Evolutionary conservation across 2,113 vertebrate species (phyloP).

Genomic region (Apodemus sylvaticus): DNA sequence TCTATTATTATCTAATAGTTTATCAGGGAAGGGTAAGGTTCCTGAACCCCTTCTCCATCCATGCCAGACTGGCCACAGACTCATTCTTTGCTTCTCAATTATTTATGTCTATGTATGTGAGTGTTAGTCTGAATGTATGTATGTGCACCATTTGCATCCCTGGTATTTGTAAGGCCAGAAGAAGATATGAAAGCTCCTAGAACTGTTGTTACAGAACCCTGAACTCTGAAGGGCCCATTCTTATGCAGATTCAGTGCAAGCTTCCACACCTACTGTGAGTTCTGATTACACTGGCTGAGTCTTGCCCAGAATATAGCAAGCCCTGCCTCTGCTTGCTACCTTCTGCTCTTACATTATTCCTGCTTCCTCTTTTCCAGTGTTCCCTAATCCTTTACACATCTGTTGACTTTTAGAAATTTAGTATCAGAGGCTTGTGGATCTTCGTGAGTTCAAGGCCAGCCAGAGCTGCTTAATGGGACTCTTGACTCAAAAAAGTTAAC

Average conservation of each 20-base stretch:
- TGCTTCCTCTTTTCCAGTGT: neutral
- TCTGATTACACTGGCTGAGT: neutral
- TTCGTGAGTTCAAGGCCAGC: neutral
- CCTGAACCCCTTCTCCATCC: neutral
- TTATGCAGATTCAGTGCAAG: neutral
- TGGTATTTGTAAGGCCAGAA: neutral
- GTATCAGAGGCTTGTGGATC: neutral
- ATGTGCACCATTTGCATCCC: neutral
- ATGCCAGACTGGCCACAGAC: neutral
- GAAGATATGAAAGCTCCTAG: neutral
- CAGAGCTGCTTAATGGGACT: neutral
- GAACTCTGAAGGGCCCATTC: neutral
- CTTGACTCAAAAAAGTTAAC: neutral
- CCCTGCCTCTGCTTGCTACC: too few relatives aligned
- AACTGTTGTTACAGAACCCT: neutral
- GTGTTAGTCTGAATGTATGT: neutral
- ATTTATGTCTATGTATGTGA: neutral
- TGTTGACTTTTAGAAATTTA: constrained; percentile 20
- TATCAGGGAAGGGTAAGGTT: neutral
- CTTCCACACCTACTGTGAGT: neutral
- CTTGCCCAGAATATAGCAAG: neutral
- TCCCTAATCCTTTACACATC: neutral
- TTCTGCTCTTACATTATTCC: neutral
- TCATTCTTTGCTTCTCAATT: neutral
- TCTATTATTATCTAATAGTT: neutral